Evolutionary conservation across 1,140 invertebrate genomes (phyloP).

Genomic region (Epicauta chinensis): DNA sequence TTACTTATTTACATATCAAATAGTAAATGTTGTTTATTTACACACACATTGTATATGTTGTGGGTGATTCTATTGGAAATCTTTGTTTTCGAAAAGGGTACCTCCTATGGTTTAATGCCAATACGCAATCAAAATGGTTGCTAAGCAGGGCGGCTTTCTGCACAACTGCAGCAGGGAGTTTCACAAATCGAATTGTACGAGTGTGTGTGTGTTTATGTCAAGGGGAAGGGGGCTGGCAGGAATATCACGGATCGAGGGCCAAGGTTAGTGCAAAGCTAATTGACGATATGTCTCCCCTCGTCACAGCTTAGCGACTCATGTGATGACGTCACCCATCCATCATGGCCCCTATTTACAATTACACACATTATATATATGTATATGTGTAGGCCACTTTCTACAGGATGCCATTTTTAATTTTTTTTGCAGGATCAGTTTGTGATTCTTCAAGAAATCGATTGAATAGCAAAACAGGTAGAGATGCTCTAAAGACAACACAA

Average conservation of each 20-base stretch:
- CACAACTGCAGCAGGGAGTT: no score
- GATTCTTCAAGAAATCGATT: no score
- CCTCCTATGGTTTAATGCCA: background rate
- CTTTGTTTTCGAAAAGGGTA: background rate
- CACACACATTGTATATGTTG: no score
- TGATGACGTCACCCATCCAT: slow-evolving; percentile 16
- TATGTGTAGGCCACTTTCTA: no score
- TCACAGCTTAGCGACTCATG: slow-evolving; percentile 9
- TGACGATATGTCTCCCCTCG: slow-evolving; percentile 13
- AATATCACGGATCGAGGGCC: slow-evolving; percentile 2
- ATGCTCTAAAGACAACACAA: no score
- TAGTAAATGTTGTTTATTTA: no score
- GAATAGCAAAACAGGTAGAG: no score
- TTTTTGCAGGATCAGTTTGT: no score
- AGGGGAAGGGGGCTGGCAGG: background rate
- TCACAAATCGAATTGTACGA: no score
- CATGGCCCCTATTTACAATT: slow-evolving; percentile 4
- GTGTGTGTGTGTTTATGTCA: no score
- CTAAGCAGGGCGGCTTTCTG: background rate
- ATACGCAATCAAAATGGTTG: slow-evolving; percentile 10
- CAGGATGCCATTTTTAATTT: background rate
- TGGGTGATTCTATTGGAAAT: no score
- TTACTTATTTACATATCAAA: background rate
- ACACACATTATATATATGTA: no score
- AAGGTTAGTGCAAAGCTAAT: slow-evolving; percentile 11